These are phyloP conservation scores for Nipponia nippon DNA, from an alignment of 2,113 vertebrate genomes.

Conservation along the genomic window DNA sequence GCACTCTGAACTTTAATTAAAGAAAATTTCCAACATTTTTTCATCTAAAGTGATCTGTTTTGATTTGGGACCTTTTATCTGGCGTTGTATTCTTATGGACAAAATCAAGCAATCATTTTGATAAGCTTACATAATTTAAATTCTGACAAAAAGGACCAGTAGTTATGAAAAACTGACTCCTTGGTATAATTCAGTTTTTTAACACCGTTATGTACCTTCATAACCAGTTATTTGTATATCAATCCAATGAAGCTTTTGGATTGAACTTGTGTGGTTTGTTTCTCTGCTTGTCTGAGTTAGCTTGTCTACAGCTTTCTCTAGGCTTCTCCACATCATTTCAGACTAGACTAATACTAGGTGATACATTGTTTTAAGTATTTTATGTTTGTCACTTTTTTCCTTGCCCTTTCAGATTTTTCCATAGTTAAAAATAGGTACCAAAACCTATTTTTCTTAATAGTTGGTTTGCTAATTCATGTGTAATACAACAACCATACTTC, in stretches of 20 bases:
- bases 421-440: not conserved
- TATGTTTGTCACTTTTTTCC: not conserved
- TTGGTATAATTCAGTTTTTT: not conserved
- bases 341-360: not conserved
- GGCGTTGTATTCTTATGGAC: not conserved
- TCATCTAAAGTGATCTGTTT: rapidly evolving
- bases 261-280: not conserved
- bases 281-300: not conserved
- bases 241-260: not conserved
- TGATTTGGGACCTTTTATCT: not conserved
- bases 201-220: not conserved
- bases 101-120: not conserved
- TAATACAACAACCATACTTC: not conserved
- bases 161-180: not conserved
- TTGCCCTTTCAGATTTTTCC: not conserved
- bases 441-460: not conserved
- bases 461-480: not conserved
- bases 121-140: not conserved
- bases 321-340: not conserved
- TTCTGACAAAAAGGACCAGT: not conserved
- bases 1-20: not conserved
- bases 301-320: not conserved
- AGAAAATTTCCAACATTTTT: not conserved
- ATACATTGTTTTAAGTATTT: not conserved
- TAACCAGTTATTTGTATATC: not conserved